These are phyloP conservation scores for Drosophila mulleri DNA, from an alignment of 2,888 invertebrate species.

Conservation along the genomic window DNA sequence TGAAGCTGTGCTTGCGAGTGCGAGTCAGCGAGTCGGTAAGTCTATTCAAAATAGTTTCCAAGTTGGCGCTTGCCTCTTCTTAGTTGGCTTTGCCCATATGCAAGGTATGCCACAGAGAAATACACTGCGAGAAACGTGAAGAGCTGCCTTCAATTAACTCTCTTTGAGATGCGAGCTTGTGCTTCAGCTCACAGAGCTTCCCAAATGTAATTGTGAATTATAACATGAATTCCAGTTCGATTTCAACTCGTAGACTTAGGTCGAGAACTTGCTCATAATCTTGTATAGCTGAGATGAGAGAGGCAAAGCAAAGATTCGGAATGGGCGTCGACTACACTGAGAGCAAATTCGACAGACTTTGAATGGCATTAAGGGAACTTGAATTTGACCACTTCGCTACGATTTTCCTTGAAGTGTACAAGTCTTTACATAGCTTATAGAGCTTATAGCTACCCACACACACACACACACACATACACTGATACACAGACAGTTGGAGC, in stretches of 20 bases:
- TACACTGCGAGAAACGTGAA: constrained; percentile 4
- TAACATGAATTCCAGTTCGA: too few relatives aligned
- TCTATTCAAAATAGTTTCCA: constrained; percentile 40
- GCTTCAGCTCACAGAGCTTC: too few relatives aligned
- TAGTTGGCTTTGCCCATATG: background rate
- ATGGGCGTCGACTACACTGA: too few relatives aligned
- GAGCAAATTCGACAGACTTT: too few relatives aligned
- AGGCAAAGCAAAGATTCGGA: too few relatives aligned
- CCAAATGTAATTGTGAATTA: background rate
- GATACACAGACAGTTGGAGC: background rate
- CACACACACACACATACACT: background rate
- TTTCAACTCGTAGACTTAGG: too few relatives aligned
- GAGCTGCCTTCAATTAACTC: background rate
- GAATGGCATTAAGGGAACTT: background rate
- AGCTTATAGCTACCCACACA: constrained; percentile 8
- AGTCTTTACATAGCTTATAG: constrained; percentile 34
- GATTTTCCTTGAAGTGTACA: background rate
- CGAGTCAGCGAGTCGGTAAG: constrained; percentile 7
- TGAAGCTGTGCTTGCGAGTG: constrained; percentile 27
- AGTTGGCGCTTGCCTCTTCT: constrained; percentile 9
- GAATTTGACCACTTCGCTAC: background rate
- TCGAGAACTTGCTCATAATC: too few relatives aligned
- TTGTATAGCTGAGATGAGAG: too few relatives aligned
- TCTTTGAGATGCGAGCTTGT: background rate
- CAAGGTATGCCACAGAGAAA: constrained; percentile 1